Base-by-base conservation (phyloP, 2,113 vertebrate species). In the Girardinichthys multiradiatus region DNA sequence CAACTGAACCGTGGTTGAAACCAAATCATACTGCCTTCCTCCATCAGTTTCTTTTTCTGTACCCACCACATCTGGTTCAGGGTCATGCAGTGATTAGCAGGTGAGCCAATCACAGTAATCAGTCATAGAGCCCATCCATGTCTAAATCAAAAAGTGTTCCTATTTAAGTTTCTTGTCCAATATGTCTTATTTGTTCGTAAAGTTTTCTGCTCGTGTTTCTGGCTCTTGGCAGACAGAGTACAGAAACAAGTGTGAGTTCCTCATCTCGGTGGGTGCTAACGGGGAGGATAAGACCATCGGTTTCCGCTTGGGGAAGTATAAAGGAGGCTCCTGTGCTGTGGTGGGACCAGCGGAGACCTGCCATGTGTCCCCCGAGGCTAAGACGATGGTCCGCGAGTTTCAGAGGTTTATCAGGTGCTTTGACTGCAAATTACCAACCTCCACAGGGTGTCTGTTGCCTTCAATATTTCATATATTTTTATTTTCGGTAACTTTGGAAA, bases 201-300 rank as follows among this genome's bases (percentile, higher is more conserved):
- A 54, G 0, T 8, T 54, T n/a, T 54, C 48, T 54, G 48, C 21
- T 54, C 9, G 6, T 54, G 48, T 54, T 10, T 54, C 42, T 45
- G 21, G 42, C 51, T 35, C 19, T 0, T 45, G 80, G 81, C 92
- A 98, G 97, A 99, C 94, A 0, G 96, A 95, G 74, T 99, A 99
- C 92, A 96, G 98, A 59, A 99, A 99, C 92, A 99, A 99, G 90
- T 99, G 97, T 58, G 98, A 99, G 92, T 99, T 98, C 91, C 94
- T 99, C 86, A 95, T 99, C 59, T 97, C 97, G 1, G 64, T 93
- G 72, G 97, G 98, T 10, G 96, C 96, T 0, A 94, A 97, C 7
- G 96, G 95, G 8, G 93, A 96, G 79, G 96, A 98, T 77, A 99
- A 99, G 92, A 99, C 96, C 0, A 94, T 99, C 8, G 97, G 98